Evolutionary conservation across 2,888 invertebrate genomes (phyloP), one percentile per base, ranked within the genome.

Genomic region (Acanthococcus lagerstroemiae): DNA sequence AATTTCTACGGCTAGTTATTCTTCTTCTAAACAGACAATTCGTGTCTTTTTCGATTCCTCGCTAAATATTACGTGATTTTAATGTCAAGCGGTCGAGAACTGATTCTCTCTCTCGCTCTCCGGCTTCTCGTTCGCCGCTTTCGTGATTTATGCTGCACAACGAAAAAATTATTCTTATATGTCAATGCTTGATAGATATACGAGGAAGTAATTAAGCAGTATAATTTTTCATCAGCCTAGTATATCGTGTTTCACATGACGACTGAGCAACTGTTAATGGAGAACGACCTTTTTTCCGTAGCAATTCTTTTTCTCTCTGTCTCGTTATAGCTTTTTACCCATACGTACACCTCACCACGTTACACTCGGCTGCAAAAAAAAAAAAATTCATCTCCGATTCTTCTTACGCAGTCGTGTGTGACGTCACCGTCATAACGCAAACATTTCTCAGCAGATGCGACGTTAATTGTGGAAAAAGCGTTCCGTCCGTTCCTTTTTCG

Each of bases 51-150:
- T 58, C 58, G 58, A 58, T 45, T 45, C 21, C 58, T 44, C 58
- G 44, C 58, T 58, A 45, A 58, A 58, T 58, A 58, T 25, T 58
- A 58, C 58, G 52, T 63, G 52, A 52, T 63, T 63, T 27, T 50
- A 61, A 61, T 61, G 50, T 61, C 27, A 45, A 61, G 25, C 27
- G 26, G 48, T 50, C 50, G 50, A 58, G 21, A 58, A 30, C 55
- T 30, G 55, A 30, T 55, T 55, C 27, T 55, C 30, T 27, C 27
- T 55, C 30, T 55, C 27, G 12, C 24, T 55, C 55, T 54, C 2
- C 26, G 24, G 30, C 22, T 12, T 37, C 7, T 37, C 37, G 37
- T 7, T 37, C 37, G 37, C 21, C 21, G 46, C 25, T 58, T 26
- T 44, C 46, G 57, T 58, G 58, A 58, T 46, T 58, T 58, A 58